Conservation (phyloP, 92 coral and sea anemone species). For the Epizoanthus stellaris region DNA sequence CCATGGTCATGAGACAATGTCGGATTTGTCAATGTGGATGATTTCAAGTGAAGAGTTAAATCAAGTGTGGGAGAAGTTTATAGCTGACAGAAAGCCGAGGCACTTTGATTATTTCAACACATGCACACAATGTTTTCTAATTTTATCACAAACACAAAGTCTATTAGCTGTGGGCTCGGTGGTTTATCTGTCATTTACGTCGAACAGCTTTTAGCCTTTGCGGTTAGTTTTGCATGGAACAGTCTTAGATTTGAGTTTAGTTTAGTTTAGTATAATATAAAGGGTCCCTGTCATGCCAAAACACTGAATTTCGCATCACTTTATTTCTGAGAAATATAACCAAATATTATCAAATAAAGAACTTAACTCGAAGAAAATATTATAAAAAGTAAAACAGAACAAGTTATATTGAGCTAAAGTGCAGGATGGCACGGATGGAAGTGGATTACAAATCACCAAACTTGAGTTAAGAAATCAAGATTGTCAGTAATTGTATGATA, state of each 20-base stretch:
- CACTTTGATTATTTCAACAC: neutral
- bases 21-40: neutral
- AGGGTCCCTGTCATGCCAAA: too few species aligned
- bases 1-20: too few species aligned
- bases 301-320: too few species aligned
- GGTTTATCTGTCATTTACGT: slow-evolving; percentile 10
- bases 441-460: too few species aligned
- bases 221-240: slow-evolving; percentile 7
- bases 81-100: neutral
- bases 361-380: too few species aligned
- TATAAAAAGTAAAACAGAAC: too few species aligned
- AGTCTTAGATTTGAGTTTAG: neutral
- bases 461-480: too few species aligned
- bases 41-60: neutral
- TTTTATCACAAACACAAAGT: slow-evolving; percentile 12
- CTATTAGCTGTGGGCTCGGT: neutral
- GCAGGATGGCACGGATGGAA: too few species aligned
- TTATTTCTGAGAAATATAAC: too few species aligned
- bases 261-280: neutral
- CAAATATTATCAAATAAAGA: too few species aligned
- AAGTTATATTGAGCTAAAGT: too few species aligned
- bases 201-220: neutral
- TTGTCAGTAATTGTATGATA: too few species aligned
- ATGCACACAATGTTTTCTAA: neutral
- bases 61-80: neutral